Percentiles rank a stretch among this genome's conserved stretches.
Evolutionary conservation across 2,888 invertebrate genomes (phyloP).

Genomic region (Noctua janthe): DNA sequence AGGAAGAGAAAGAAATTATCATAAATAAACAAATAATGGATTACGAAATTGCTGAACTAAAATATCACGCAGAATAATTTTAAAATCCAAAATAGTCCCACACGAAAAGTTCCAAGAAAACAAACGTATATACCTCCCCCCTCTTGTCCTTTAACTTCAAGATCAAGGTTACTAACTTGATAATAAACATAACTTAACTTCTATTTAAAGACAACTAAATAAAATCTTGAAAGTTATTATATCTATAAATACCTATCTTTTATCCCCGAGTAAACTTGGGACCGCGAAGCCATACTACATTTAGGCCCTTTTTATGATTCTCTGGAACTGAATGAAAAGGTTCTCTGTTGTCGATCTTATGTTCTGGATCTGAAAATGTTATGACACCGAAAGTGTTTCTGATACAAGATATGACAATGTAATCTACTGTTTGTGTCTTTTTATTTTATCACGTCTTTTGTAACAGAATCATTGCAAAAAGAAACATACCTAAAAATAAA

Average conservation of each 20-base stretch:
- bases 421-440: not conserved
- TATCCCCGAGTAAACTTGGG: not conserved
- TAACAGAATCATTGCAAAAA: not conserved
- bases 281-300: conserved; percentile 5
- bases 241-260: conserved; percentile 39
- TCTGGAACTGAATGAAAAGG: not conserved
- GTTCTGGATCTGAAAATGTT: conserved; percentile 2
- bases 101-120: not conserved
- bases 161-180: conserved; percentile 2
- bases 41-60: not conserved
- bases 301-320: not conserved
- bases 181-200: conserved; percentile 15
- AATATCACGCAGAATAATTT: not conserved
- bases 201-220: conserved; percentile 30
- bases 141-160: not conserved
- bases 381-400: not conserved
- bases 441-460: not conserved
- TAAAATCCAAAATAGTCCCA: not conserved
- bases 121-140: not conserved
- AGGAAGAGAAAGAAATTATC: conserved; percentile 2
- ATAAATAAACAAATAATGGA: not conserved
- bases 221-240: not conserved
- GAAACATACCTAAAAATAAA: not conserved
- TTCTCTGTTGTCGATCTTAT: not conserved
- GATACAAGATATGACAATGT: not conserved